Evolutionary conservation across 2,113 vertebrate genomes (phyloP).

Genomic region (Mesitornis unicolor): DNA sequence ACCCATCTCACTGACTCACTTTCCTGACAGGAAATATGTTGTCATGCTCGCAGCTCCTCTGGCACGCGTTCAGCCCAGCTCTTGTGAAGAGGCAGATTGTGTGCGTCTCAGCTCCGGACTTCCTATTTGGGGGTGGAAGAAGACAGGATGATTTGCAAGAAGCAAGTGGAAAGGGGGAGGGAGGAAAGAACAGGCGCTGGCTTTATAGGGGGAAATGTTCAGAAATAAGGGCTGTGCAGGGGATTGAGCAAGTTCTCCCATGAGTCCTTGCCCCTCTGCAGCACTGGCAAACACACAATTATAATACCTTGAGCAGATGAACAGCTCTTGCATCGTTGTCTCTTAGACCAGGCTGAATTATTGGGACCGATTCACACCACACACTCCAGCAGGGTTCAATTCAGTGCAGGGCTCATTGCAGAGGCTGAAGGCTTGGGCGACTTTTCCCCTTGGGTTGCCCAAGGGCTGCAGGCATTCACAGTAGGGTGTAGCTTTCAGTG

Average conservation of each 20-base stretch:
- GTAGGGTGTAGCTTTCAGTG: neutral
- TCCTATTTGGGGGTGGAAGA: slow-evolving; percentile 63
- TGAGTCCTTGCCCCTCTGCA: neutral
- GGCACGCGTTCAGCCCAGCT: slow-evolving; percentile 63
- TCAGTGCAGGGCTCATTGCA: rapidly evolving
- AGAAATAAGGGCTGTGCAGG: neutral
- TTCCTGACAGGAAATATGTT: slow-evolving; percentile 74
- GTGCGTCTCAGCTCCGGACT: slow-evolving; percentile 54
- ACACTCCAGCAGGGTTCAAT: neutral
- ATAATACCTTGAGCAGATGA: neutral
- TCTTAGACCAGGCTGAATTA: neutral
- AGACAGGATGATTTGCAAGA: slow-evolving; percentile 38
- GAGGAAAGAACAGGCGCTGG: neutral
- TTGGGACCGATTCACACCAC: neutral
- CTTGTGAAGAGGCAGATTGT: slow-evolving; percentile 78
- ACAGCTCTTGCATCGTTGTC: neutral
- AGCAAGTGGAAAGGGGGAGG: neutral
- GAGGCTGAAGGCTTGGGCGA: neutral
- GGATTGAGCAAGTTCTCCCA: neutral
- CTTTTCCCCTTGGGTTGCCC: neutral
- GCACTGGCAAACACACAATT: neutral
- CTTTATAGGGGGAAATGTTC: neutral
- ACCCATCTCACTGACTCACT: slow-evolving; percentile 67
- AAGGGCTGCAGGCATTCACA: neutral
- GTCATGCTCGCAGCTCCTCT: slow-evolving; percentile 68